Conservation (phyloP, 2,797 vertebrate species). For the Sebastolobus alascanus region DNA sequence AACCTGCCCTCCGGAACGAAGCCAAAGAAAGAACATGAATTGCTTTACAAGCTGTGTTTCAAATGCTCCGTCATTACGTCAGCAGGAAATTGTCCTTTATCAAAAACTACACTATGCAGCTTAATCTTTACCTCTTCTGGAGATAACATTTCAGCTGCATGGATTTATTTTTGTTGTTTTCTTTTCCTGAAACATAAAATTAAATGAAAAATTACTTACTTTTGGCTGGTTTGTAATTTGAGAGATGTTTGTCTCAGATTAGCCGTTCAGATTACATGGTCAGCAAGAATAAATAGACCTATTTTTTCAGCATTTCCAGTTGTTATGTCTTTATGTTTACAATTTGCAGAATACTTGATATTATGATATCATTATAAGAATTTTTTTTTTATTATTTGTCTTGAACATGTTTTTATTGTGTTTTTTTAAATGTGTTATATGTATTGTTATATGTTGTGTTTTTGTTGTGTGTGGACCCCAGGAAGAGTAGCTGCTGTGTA, state of each 20-base stretch:
- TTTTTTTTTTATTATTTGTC: no score
- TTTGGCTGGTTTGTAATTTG: neutral
- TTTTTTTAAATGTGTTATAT: no score
- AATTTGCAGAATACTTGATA: no score
- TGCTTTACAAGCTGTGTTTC: slow-evolving; percentile 48
- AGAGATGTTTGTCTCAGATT: neutral
- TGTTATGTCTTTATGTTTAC: slow-evolving; percentile 4
- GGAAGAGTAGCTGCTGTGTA: no score
- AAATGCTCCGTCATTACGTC: slow-evolving; percentile 52
- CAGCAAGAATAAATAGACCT: slow-evolving; percentile 1
- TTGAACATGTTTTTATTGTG: no score
- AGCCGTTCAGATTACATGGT: neutral
- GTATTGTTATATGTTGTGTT: no score
- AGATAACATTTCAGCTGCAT: slow-evolving; percentile 46
- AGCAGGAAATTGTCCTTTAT: slow-evolving; percentile 71
- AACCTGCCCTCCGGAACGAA: slow-evolving; percentile 47
- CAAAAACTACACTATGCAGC: slow-evolving; percentile 45
- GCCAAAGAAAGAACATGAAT: slow-evolving; percentile 59
- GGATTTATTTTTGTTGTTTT: neutral
- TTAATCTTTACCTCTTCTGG: slow-evolving; percentile 8
- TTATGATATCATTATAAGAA: no score
- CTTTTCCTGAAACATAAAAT: neutral
- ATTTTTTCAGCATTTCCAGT: neutral
- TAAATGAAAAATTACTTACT: neutral
- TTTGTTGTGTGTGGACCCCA: no score